These are phyloP conservation scores for Gonioctena quinquepunctata DNA, from an alignment of 1,140 invertebrate genomes.

Conservation along the genomic window DNA sequence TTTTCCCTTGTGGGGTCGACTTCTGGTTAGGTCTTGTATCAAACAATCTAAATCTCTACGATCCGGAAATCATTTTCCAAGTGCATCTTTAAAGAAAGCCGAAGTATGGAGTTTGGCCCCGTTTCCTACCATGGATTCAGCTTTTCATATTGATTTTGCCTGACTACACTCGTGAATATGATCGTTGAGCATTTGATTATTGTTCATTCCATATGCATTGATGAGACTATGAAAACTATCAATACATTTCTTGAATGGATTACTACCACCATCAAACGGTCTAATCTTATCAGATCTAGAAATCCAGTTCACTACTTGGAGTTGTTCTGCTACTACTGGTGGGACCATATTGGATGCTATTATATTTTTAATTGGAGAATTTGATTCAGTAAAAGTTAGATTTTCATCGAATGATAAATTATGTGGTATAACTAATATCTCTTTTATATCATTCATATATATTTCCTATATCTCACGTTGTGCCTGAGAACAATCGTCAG, in stretches of 20 bases:
- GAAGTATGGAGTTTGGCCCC: background rate
- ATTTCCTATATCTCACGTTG: too few relatives aligned
- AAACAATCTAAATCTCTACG: conserved; percentile 7
- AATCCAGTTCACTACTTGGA: background rate
- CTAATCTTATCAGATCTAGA: conserved; percentile 10
- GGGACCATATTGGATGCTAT: background rate
- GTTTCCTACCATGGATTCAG: conserved; percentile 19
- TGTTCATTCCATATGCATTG: background rate
- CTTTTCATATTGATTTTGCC: conserved; percentile 14
- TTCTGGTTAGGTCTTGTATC: conserved; percentile 2
- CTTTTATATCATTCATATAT: too few relatives aligned
- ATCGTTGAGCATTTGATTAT: background rate
- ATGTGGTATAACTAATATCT: background rate
- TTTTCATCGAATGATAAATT: background rate
- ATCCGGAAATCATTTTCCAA: conserved; percentile 5
- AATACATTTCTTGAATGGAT: conserved; percentile 17
- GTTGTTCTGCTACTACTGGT: background rate
- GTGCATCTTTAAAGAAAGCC: background rate
- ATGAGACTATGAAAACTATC: conserved; percentile 3
- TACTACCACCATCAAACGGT: conserved; percentile 13
- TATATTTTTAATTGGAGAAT: background rate
- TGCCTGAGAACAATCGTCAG: too few relatives aligned
- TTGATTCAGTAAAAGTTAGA: background rate
- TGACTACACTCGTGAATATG: conserved; percentile 19
- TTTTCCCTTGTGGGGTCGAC: background rate